Percentiles rank a stretch among this genome's conserved stretches.
Conservation (phyloP, 2,888 invertebrate genomes). For the Peribatodes rhomboidaria region DNA sequence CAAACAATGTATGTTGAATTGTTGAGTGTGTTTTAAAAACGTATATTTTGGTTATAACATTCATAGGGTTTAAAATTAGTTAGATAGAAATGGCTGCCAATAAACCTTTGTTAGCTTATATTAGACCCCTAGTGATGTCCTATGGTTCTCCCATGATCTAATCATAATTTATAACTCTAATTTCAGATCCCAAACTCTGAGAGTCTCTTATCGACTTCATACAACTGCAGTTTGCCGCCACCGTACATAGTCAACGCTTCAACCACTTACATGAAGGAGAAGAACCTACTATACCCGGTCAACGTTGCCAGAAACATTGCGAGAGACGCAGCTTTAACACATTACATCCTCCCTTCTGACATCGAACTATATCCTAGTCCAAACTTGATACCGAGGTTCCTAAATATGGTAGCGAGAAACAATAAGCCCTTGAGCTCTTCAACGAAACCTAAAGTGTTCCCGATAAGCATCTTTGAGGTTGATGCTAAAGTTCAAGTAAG, state of each 20-base stretch:
- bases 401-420: slow-evolving; percentile 93
- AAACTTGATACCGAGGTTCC: slow-evolving; percentile 91
- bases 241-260: slow-evolving; percentile 89
- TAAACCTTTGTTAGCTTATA: too few species aligned
- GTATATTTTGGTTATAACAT: too few species aligned
- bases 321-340: slow-evolving; percentile 92
- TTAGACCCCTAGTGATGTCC: too few species aligned
- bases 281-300: slow-evolving; percentile 94
- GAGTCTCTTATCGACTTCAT: slow-evolving; percentile 87
- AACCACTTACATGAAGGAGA: slow-evolving; percentile 92
- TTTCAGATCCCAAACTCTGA: slow-evolving; percentile 90
- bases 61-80: too few species aligned
- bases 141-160: too few species aligned
- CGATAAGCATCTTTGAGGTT: slow-evolving; percentile 96
- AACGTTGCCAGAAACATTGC: slow-evolving; percentile 97
- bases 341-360: slow-evolving; percentile 94
- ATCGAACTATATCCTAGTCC: slow-evolving; percentile 97
- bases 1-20: too few species aligned
- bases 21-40: too few species aligned
- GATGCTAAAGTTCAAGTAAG: slow-evolving; percentile 82
- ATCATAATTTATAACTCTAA: too few species aligned
- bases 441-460: slow-evolving; percentile 90
- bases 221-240: slow-evolving; percentile 90
- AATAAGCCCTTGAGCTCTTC: slow-evolving; percentile 87
- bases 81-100: too few species aligned